phyloP scores from a whole-genome alignment of 2,888 invertebrate genomes.

The Drosophila lutescens region DNA sequence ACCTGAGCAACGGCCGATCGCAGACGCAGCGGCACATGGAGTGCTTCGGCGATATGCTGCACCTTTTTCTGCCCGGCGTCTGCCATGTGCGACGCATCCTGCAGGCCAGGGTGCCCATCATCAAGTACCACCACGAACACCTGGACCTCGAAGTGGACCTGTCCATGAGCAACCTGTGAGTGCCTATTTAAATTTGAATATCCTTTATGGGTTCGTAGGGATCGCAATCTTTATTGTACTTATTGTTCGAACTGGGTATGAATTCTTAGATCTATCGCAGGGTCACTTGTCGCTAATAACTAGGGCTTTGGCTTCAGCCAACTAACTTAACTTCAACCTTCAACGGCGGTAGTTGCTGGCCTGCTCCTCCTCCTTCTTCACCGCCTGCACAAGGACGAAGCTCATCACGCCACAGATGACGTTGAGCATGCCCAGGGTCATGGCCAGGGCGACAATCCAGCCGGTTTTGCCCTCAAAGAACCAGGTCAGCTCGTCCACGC shows the following conservation, averaged over 20 bases:
- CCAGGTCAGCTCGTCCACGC: slow-evolving; percentile 95
- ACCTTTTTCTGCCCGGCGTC: slow-evolving; percentile 90
- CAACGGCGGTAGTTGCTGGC: slow-evolving; percentile 68
- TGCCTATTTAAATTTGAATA: too few species aligned
- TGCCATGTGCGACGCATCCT: slow-evolving; percentile 89
- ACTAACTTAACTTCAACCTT: slow-evolving; percentile 49
- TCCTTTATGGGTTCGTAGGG: not conserved
- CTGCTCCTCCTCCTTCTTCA: slow-evolving; percentile 90
- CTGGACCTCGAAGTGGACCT: slow-evolving; percentile 93
- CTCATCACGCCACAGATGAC: slow-evolving; percentile 91
- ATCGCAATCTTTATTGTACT: slow-evolving; percentile 50
- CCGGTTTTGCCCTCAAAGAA: slow-evolving; percentile 92
- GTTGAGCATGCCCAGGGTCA: slow-evolving; percentile 90
- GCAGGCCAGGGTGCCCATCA: slow-evolving; percentile 94
- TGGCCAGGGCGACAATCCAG: slow-evolving; percentile 92
- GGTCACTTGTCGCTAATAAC: slow-evolving; percentile 45
- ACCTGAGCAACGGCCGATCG: slow-evolving; percentile 86
- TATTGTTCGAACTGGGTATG: slow-evolving; percentile 65
- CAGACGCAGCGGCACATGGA: slow-evolving; percentile 90
- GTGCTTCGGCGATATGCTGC: slow-evolving; percentile 89
- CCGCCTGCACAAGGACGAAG: slow-evolving; percentile 89
- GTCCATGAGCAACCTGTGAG: slow-evolving; percentile 92
- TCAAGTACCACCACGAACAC: slow-evolving; percentile 92
- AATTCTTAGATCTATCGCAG: slow-evolving; percentile 61
- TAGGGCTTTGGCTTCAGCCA: slow-evolving; percentile 20